Conservation (phyloP, 2,797 vertebrate species). For the Nyctibius grandis region DNA sequence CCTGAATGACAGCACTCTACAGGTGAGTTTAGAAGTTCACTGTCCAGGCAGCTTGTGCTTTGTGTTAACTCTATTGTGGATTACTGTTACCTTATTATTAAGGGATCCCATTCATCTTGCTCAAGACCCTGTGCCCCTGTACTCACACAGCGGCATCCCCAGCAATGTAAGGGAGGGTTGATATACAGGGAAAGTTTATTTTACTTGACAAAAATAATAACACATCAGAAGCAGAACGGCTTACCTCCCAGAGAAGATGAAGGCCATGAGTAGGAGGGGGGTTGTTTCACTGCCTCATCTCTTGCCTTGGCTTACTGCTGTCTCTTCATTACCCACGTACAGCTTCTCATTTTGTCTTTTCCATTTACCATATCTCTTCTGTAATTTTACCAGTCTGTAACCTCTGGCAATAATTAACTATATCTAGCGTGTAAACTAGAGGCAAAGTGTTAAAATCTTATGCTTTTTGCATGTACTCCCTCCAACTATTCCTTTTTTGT, state of each 20-base stretch:
- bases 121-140: too few species aligned
- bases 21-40: not conserved
- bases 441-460: not conserved
- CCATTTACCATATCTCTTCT: not conserved
- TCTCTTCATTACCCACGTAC: not conserved
- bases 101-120: not conserved
- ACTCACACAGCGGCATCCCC: not conserved
- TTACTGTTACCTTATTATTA: not conserved
- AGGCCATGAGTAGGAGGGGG: not conserved
- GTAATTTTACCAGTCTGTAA: not conserved
- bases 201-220: not conserved
- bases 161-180: not conserved
- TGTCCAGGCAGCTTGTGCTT: not conserved
- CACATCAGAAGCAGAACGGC: rapidly evolving
- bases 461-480: not conserved
- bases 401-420: not conserved
- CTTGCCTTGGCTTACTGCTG: not conserved
- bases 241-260: not conserved
- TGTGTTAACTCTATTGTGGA: not conserved
- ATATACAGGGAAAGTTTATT: not conserved
- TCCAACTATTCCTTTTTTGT: not conserved
- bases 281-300: not conserved
- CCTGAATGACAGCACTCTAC: not conserved
- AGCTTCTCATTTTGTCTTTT: not conserved
- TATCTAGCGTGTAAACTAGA: not conserved